Conservation (phyloP, 2,113 vertebrate species). For the Salvelinus namaycush region DNA sequence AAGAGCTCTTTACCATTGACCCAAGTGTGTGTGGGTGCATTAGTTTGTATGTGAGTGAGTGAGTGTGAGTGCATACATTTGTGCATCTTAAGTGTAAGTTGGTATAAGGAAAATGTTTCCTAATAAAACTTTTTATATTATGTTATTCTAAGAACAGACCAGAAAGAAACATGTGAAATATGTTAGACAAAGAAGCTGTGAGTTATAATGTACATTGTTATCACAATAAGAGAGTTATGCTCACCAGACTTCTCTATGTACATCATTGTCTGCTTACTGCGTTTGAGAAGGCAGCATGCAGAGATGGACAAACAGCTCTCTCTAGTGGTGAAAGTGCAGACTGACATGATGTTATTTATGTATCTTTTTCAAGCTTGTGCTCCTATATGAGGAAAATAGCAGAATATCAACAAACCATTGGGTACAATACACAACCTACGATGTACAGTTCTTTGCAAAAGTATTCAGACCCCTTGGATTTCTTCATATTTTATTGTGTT, state of each 20-base stretch:
- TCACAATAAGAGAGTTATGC: neutral
- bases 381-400: no score
- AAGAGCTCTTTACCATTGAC: slow-evolving; percentile 1
- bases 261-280: neutral
- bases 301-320: slow-evolving; percentile 48
- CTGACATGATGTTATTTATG: no score
- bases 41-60: slow-evolving; percentile 1
- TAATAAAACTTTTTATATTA: no score
- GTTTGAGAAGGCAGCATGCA: neutral
- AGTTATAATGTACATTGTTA: neutral
- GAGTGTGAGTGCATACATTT: neutral
- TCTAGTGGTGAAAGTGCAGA: slow-evolving; percentile 52
- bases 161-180: neutral
- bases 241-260: neutral
- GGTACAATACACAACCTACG: no score
- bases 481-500: no score
- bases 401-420: no score
- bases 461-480: no score
- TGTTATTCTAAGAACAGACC: neutral
- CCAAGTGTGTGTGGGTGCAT: neutral
- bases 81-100: neutral
- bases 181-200: neutral
- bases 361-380: no score
- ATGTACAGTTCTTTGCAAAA: no score
- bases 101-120: no score